These are phyloP conservation scores for Atethmia centrago DNA, from an alignment of 2,888 invertebrate species.

Conservation along the genomic window DNA sequence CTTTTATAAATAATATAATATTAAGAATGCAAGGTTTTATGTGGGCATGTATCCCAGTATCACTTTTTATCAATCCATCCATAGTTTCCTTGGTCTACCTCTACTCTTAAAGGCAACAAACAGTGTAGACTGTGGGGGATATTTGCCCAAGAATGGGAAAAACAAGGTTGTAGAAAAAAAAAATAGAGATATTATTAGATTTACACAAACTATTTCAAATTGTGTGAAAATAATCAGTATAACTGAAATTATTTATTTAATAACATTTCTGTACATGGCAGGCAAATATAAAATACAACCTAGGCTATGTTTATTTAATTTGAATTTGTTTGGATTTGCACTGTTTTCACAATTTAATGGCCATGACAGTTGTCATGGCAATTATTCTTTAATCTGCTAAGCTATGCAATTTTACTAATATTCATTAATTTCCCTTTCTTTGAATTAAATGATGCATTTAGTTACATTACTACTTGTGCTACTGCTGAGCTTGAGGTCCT, in stretches of 20 bases:
- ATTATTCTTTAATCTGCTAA: slow-evolving; percentile 27
- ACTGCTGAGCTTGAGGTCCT: no score
- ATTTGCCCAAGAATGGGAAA: neutral
- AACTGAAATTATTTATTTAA: neutral
- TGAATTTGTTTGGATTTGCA: slow-evolving; percentile 12
- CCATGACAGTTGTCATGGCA: slow-evolving; percentile 19
- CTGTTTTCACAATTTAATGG: slow-evolving; percentile 34
- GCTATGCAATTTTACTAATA: slow-evolving; percentile 14
- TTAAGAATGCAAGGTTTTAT: neutral
- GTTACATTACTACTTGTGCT: no score
- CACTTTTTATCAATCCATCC: neutral
- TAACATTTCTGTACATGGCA: neutral
- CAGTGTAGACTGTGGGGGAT: neutral
- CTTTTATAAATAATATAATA: neutral
- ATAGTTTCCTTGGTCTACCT: neutral
- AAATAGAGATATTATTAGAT: neutral
- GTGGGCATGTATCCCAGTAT: neutral
- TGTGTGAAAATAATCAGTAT: neutral
- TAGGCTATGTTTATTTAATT: slow-evolving; percentile 4
- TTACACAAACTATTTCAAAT: neutral
- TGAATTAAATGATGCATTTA: neutral
- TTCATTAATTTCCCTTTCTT: neutral
- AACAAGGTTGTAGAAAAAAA: neutral
- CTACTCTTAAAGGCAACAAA: neutral
- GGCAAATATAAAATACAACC: neutral